Percentiles rank a stretch among this genome's conserved stretches.
These are phyloP conservation scores for Melanotaenia duboulayi DNA, from an alignment of 2,113 vertebrate species.

Conservation along the genomic window DNA sequence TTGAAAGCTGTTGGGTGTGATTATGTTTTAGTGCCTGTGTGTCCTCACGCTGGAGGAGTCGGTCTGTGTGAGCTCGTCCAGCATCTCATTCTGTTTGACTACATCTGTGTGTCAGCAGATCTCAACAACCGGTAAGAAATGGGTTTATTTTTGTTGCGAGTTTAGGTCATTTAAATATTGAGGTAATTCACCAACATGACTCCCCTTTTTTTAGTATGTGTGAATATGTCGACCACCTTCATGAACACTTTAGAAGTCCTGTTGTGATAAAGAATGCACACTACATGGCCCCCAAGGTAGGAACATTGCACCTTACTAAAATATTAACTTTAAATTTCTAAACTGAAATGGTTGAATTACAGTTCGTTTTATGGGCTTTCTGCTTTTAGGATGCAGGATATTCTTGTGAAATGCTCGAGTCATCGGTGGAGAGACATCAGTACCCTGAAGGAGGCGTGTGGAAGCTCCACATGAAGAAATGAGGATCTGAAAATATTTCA, in stretches of 20 bases:
- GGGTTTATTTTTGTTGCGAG: not conserved
- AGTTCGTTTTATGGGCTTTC: not conserved
- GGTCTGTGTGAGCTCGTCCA: constrained; percentile 88
- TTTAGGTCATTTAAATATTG: not conserved
- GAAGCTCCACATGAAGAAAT: constrained; percentile 67
- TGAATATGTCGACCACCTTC: constrained; percentile 89
- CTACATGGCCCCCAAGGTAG: constrained; percentile 87
- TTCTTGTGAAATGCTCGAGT: constrained; percentile 88
- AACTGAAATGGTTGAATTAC: not conserved
- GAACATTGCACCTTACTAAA: not conserved
- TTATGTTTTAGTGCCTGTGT: constrained; percentile 82
- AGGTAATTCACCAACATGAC: not conserved
- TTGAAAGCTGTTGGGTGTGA: not conserved
- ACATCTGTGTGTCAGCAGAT: constrained; percentile 79
- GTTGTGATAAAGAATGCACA: constrained; percentile 81
- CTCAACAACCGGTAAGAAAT: constrained; percentile 78
- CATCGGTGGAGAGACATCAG: constrained; percentile 81
- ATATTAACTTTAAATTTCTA: not conserved
- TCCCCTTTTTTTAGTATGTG: constrained; percentile 83
- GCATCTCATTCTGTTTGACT: constrained; percentile 86
- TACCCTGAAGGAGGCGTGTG: constrained; percentile 86
- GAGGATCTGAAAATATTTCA: not conserved
- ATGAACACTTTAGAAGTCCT: constrained; percentile 88
- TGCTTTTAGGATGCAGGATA: constrained; percentile 84
- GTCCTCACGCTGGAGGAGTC: constrained; percentile 87